Percentiles rank a stretch among this genome's conserved stretches.
phyloP scores from a whole-genome alignment of 2,797 vertebrate species.

The Acestrorhynchus altus region DNA sequence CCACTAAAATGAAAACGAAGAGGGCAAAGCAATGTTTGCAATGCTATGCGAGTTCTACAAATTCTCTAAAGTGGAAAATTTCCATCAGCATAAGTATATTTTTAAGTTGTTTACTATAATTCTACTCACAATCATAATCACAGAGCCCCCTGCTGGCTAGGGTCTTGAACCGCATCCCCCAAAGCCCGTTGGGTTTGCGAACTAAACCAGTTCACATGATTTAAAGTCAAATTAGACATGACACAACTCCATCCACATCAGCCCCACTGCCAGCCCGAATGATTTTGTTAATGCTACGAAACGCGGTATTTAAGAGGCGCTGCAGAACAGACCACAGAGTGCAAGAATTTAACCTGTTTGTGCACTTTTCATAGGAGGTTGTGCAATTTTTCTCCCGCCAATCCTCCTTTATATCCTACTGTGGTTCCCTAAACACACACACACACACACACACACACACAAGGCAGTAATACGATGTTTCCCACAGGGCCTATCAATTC shows the following conservation, averaged over 20 bases:
- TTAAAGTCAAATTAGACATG: background rate
- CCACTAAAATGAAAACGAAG: too few species aligned
- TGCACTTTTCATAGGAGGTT: slow-evolving; percentile 11
- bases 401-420: slow-evolving; percentile 45
- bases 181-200: background rate
- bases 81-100: too few species aligned
- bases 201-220: too few species aligned
- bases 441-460: slow-evolving; percentile 31
- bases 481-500: slow-evolving; percentile 81
- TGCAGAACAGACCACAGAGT: background rate
- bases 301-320: background rate
- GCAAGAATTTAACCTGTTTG: background rate
- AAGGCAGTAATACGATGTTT: slow-evolving; percentile 76
- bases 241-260: background rate
- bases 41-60: background rate
- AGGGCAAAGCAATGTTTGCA: background rate
- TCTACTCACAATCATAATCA: background rate
- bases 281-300: background rate
- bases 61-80: too few species aligned
- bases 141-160: background rate
- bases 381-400: slow-evolving; percentile 24
- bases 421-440: slow-evolving; percentile 20
- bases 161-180: background rate
- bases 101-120: background rate
- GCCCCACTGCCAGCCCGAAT: background rate